phyloP scores from a whole-genome alignment of 2,113 vertebrate species.

The Formicarius rufipectus region DNA sequence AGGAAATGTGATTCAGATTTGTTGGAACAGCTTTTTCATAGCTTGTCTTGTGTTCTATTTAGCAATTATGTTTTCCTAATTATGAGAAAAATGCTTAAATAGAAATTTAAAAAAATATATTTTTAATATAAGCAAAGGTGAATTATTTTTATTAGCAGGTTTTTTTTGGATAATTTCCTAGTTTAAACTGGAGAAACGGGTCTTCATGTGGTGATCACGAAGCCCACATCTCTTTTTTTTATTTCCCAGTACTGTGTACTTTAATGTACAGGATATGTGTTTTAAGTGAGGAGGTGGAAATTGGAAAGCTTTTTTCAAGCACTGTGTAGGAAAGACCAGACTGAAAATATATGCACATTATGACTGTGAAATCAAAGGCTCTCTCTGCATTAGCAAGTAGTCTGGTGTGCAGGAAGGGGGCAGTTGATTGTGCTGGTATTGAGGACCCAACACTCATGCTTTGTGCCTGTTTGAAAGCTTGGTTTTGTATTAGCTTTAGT shows the following conservation, averaged over 20 bases:
- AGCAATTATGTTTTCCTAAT: background rate
- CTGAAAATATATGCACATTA: background rate
- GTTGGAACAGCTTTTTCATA: background rate
- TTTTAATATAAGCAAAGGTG: background rate
- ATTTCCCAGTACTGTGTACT: background rate
- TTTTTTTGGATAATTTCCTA: background rate
- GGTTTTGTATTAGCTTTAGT: background rate
- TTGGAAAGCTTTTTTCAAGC: background rate
- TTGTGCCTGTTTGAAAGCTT: background rate
- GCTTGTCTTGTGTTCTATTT: background rate
- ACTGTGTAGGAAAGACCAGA: accelerated
- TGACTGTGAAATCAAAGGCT: background rate
- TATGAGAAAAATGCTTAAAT: background rate
- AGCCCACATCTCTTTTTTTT: background rate
- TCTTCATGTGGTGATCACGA: background rate
- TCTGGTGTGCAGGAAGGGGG: background rate
- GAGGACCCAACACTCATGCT: background rate
- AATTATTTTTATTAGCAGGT: background rate
- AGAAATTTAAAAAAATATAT: background rate
- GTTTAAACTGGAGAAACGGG: background rate
- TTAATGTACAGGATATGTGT: background rate
- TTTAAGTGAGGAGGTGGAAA: background rate
- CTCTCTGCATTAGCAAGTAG: background rate
- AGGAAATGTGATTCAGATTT: background rate
- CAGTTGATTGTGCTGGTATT: background rate